phyloP scores from a whole-genome alignment of 2,888 invertebrate genomes.

The Phytoseiulus persimilis region DNA sequence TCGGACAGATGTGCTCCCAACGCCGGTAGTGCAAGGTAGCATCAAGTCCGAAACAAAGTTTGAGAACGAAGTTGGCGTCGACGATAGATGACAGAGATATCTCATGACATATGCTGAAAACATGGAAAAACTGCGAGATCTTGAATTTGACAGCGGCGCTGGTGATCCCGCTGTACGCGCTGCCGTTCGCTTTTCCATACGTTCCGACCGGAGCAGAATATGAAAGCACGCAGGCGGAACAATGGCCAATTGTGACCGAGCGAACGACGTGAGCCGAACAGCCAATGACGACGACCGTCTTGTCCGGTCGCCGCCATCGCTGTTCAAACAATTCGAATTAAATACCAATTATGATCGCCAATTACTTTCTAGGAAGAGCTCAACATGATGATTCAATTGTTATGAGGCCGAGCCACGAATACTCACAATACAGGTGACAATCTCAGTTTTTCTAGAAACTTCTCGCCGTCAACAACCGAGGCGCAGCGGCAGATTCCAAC shows the following conservation, averaged over 20 bases:
- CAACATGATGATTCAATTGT: background rate
- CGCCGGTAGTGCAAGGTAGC: background rate
- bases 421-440: too few relatives aligned
- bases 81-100: slow-evolving; percentile 5
- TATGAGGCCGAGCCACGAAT: background rate
- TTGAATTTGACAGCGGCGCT: background rate
- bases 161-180: background rate
- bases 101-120: background rate
- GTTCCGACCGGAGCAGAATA: background rate
- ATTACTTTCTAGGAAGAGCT: background rate
- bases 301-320: background rate
- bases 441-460: background rate
- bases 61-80: background rate
- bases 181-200: too few relatives aligned
- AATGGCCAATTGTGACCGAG: background rate
- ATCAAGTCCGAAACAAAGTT: background rate
- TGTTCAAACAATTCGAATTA: background rate
- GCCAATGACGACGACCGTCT: background rate
- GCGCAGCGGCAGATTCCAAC: too few relatives aligned
- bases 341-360: background rate
- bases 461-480: background rate
- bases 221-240: background rate
- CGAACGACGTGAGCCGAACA: background rate
- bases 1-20: background rate
- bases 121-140: background rate